Conservation (phyloP, 2,888 invertebrate species). For the Chaitophorus viminalis region DNA sequence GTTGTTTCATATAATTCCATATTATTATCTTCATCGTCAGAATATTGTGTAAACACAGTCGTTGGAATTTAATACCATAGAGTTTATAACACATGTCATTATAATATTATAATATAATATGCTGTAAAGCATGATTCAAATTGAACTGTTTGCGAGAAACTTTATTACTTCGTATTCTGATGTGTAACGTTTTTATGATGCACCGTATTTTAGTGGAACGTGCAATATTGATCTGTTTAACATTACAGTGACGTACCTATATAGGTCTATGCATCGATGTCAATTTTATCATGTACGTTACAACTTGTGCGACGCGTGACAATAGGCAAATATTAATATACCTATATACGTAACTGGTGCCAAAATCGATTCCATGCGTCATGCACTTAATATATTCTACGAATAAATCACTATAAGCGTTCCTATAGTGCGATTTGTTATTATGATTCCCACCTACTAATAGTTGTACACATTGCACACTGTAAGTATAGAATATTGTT, state of each 20-base stretch:
- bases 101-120: too few species aligned
- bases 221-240: too few species aligned
- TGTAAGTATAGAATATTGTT: too few species aligned
- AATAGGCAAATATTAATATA: not conserved
- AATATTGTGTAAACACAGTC: too few species aligned
- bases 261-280: not conserved
- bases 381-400: not conserved
- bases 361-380: constrained; percentile 2
- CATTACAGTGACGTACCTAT: too few species aligned
- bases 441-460: not conserved
- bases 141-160: not conserved
- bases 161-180: not conserved
- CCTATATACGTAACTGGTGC: too few species aligned
- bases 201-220: not conserved
- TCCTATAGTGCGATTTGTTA: not conserved
- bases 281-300: not conserved
- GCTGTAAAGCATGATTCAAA: not conserved
- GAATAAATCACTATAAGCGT: not conserved
- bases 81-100: not conserved
- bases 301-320: not conserved
- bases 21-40: not conserved
- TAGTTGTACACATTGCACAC: too few species aligned
- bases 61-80: not conserved
- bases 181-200: not conserved
- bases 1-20: not conserved